Base-by-base conservation (phyloP, 2,888 invertebrate genomes). In the Schrankia costaestrigalis region DNA sequence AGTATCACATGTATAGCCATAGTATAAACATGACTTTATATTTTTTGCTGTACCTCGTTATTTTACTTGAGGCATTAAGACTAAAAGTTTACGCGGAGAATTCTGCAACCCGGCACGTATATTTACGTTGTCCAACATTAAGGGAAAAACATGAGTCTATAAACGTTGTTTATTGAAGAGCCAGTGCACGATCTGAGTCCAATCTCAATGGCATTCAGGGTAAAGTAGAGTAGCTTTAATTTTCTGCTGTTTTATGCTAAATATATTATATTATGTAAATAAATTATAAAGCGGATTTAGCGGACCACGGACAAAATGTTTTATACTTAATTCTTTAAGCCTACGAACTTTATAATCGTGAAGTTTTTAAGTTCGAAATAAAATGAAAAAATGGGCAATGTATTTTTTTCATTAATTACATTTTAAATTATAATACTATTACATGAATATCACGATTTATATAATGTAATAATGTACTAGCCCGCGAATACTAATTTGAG, bases 301-400 rank as follows among this genome's bases (percentile, higher is more conserved):
- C 53, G 78, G 78, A 78, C 77, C 78, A 78, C 58, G 49, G 46
- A 60, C 47, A 54, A 67, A 61, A 65, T 50, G 34, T 73, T 70
- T 71, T 68, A 46, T 65, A 67, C 49, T 44, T 49, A 56, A 57
- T 57, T 54, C 29, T 53, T 53, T 41, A 56, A 51, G 39, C 49
- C 43, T 44, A 46, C 32, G 22, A 41, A 26, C 29, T 35, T 41
- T 25, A 12, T 24, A 31, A 38, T 35, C 13, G 23, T 23, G n/a
- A 25, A 31, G 24, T 30, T 33, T 19, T 34, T 40, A 18, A 14
- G 26, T 40, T 55, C 40, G 10, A 26, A 34, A 35, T 41, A 36
- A 11, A 35, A 10, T 1, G 26, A 26, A 4, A 27, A 27, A 8
- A 38, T 25, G 18, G 23, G 24, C 32, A 24, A 9, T 19, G 14